Conservation (phyloP, 2,113 vertebrate species). For the Dolichotis patagonum region DNA sequence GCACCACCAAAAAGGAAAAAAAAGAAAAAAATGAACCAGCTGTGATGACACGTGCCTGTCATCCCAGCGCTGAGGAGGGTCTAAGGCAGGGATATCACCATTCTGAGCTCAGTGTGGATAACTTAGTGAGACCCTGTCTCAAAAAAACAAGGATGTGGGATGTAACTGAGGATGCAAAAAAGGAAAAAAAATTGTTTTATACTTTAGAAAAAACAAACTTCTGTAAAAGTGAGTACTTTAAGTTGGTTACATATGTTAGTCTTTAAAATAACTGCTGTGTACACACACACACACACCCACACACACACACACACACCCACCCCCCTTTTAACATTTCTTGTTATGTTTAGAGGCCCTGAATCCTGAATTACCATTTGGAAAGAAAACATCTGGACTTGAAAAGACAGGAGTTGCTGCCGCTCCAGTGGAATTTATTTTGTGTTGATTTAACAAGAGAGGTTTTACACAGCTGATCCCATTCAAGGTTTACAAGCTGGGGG, state of each 20-base stretch:
- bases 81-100: not conserved
- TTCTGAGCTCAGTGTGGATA: not conserved
- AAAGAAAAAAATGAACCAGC: not conserved
- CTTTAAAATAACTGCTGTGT: not conserved
- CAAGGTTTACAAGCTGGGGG: not conserved
- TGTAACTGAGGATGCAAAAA: not conserved
- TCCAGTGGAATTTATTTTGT: not conserved
- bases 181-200: too few species aligned
- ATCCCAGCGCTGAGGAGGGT: not conserved
- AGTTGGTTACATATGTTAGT: not conserved
- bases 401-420: not conserved
- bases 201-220: not conserved
- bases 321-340: constrained; percentile 26
- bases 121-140: not conserved
- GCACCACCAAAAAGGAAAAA: not conserved
- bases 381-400: constrained; percentile 52
- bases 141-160: not conserved
- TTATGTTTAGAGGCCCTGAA: not conserved
- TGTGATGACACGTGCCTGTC: not conserved
- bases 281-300: not conserved
- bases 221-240: not conserved
- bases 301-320: not conserved
- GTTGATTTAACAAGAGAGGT: not conserved
- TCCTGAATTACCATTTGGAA: not conserved
- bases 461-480: not conserved